phyloP scores from a whole-genome alignment of 2,113 vertebrate species.

The Neogobius melanostomus region DNA sequence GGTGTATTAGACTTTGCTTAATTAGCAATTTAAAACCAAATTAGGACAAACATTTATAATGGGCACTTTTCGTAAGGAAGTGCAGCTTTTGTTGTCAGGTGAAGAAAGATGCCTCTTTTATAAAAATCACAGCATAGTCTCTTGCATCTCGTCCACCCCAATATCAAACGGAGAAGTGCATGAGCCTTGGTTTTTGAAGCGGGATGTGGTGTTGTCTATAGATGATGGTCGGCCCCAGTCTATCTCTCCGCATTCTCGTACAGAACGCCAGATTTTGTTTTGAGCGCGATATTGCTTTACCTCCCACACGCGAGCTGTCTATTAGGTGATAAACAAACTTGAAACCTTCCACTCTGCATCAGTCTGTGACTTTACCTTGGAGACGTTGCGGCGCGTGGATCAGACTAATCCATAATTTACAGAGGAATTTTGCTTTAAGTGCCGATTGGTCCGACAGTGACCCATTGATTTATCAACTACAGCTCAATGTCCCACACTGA shows the following conservation, averaged over 20 bases:
- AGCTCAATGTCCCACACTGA: not conserved
- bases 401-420: constrained; percentile 31
- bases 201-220: not conserved
- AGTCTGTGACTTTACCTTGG: constrained; percentile 22
- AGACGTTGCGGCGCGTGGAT: constrained; percentile 20
- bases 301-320: not conserved
- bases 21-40: no score
- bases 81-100: not conserved
- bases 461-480: not conserved
- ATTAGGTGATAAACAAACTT: not conserved
- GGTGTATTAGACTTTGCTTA: no score
- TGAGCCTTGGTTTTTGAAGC: not conserved
- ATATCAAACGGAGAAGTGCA: not conserved
- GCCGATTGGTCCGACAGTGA: not conserved
- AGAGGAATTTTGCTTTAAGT: constrained; percentile 14
- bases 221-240: not conserved
- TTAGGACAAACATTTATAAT: not conserved
- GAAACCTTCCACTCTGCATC: constrained; percentile 28
- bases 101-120: not conserved
- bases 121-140: not conserved
- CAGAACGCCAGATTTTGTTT: not conserved
- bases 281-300: not conserved
- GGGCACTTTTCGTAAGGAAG: not conserved
- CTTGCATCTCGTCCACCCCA: not conserved
- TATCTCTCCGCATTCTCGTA: not conserved